phyloP scores from a whole-genome alignment of 2,113 vertebrate species.

The Cervus canadensis region DNA sequence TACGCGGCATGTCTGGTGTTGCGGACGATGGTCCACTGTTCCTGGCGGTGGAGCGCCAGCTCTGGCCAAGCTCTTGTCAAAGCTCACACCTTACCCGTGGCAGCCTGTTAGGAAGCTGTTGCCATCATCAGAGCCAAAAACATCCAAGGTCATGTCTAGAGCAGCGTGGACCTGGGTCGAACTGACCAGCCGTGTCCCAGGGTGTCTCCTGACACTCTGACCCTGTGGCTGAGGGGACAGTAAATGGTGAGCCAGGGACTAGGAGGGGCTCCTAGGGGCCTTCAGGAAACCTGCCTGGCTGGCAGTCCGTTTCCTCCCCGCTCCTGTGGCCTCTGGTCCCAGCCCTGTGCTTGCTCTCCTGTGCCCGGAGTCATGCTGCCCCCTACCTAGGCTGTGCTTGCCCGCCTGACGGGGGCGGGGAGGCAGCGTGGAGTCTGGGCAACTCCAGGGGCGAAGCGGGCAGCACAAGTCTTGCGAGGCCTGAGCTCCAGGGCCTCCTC shows the following conservation, averaged over 20 bases:
- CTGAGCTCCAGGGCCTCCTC: not conserved
- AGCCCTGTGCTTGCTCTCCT: not conserved
- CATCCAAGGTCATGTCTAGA: not conserved
- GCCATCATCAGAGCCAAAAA: accelerated
- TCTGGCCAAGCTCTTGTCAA: accelerated
- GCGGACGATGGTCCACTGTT: accelerated
- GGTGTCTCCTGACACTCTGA: not conserved
- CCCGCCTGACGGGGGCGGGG: not conserved
- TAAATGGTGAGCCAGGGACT: not conserved
- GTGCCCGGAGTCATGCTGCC: accelerated
- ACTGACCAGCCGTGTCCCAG: not conserved
- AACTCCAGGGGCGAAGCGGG: not conserved
- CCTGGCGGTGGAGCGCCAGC: accelerated
- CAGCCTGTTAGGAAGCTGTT: not conserved
- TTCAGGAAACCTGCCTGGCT: not conserved
- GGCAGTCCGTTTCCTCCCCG: not conserved
- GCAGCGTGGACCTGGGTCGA: not conserved
- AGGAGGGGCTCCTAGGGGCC: not conserved
- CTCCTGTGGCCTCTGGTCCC: not conserved
- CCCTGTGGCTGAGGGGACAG: not conserved
- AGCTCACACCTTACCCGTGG: not conserved
- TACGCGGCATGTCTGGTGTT: accelerated
- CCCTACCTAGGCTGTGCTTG: not conserved
- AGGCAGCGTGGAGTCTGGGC: not conserved
- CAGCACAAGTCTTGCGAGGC: not conserved